phyloP scores from a whole-genome alignment of 2,888 invertebrate genomes.

The Phorcus lineatus region DNA sequence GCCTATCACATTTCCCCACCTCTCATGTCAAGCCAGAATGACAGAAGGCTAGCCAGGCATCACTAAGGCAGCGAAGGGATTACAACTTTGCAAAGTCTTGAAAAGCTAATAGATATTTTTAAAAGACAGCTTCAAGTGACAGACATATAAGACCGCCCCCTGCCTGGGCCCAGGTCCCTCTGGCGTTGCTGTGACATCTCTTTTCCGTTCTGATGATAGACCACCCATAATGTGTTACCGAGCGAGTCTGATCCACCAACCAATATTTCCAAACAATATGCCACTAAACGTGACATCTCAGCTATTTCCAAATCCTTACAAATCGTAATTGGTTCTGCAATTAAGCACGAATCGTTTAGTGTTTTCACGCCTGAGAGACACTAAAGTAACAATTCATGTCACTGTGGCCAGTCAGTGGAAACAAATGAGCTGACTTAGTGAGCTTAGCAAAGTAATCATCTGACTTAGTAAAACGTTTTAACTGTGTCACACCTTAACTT shows the following conservation, averaged over 20 bases:
- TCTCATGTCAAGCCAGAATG: neutral
- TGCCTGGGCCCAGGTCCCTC: neutral
- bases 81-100: conserved; percentile 24
- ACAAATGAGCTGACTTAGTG: neutral
- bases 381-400: conserved; percentile 6
- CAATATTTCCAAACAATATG: conserved; percentile 28
- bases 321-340: conserved; percentile 22
- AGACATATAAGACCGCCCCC: conserved; percentile 4
- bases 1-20: conserved; percentile 12
- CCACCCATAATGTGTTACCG: conserved; percentile 24
- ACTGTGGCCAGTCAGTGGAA: neutral
- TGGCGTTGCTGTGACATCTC: conserved; percentile 14
- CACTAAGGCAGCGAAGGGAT: neutral
- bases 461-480: neutral
- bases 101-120: conserved; percentile 24
- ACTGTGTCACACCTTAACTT: no score
- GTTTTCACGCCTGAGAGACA: neutral
- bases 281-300: conserved; percentile 10
- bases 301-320: conserved; percentile 19
- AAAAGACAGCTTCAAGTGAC: conserved; percentile 7
- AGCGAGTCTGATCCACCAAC: neutral
- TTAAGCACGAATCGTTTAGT: conserved; percentile 4
- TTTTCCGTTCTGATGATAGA: neutral
- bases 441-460: neutral
- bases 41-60: neutral